Base-by-base conservation (phyloP, 2,888 invertebrate species). In the Tortricodes alternella region DNA sequence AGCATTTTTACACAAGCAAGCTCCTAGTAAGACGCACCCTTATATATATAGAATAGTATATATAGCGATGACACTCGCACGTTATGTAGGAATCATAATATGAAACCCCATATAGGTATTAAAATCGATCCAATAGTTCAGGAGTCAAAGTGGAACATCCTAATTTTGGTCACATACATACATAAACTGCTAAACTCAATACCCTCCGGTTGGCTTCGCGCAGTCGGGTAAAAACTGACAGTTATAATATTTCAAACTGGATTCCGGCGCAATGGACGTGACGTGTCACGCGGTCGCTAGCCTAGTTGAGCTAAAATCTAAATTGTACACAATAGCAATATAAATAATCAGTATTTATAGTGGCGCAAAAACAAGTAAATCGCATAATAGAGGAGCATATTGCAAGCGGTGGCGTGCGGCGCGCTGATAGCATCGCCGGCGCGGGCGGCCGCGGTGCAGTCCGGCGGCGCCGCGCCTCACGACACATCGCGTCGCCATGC, bases 321-420 rank as follows among this genome's bases (percentile, higher is more conserved):
- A 27, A 15, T 9, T 27, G 24, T 60, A 23, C 64, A 57, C 64
- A 69, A 67, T 62, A 63, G 64, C 60, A 61, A 53, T 63, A 73
- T 76, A 76, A 71, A 75, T 74, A 69, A 69, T 66, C 67, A 61
- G 55, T 70, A 65, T 67, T 67, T 69, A 65, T 65, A 59, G 64
- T 67, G 53, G 39, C 58, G 69, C 68, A 76, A 74, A 78, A 76
- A 71, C 69, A 67, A 68, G 67, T 71, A 65, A 64, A 65, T 70
- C 68, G 70, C 67, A 65, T 67, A 71, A 66, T 72, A 70, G 68
- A 68, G 53, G 15, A 38, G 56, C 43, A 38, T 50, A 51, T 39
- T 48, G 55, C 60, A 49, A 57, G 38, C 41, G 38, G 56, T 62
- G 50, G 62, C 62, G 58, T 60, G 57, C 46, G 21, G 50, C 44